Evolutionary conservation across 2,113 vertebrate genomes (phyloP).

Genomic region (Crotalus helleri): DNA sequence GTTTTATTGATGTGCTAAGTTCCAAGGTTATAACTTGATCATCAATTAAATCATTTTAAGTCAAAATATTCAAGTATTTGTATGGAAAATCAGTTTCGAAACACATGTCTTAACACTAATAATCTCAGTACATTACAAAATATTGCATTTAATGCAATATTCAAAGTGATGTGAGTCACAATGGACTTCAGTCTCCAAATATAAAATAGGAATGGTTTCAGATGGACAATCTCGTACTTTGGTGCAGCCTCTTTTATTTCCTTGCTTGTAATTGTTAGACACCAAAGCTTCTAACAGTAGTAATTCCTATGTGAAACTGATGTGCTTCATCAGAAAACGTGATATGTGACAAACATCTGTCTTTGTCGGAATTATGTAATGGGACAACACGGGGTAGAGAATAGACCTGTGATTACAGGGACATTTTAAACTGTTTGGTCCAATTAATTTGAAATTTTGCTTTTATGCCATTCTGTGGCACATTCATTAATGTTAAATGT

Average conservation of each 20-base stretch:
- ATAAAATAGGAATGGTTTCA: conserved; percentile 56
- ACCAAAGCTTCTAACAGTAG: conserved; percentile 36
- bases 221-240: conserved; percentile 72
- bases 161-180: conserved; percentile 54
- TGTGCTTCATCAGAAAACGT: conserved; percentile 56
- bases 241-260: conserved; percentile 56
- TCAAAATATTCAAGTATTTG: conserved; percentile 65
- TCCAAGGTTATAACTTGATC: conserved; percentile 67
- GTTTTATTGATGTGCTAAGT: conserved; percentile 71
- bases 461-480: conserved; percentile 36
- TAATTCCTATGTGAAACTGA: conserved; percentile 35
- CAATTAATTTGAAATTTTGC: conserved; percentile 44
- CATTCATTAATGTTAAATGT: conserved; percentile 24
- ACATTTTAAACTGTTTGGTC: conserved; percentile 18
- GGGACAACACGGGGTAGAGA: conserved; percentile 46
- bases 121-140: conserved; percentile 72
- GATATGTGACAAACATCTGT: conserved; percentile 42
- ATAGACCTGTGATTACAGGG: conserved; percentile 49
- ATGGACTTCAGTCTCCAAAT: conserved; percentile 29
- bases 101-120: conserved; percentile 70
- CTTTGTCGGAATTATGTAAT: conserved; percentile 48
- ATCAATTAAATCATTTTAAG: conserved; percentile 68
- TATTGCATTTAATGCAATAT: conserved; percentile 64
- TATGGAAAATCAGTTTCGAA: conserved; percentile 64
- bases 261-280: conserved; percentile 54